Conservation (phyloP, 2,113 vertebrate species). For the Ophthalmolycus amberensis region DNA sequence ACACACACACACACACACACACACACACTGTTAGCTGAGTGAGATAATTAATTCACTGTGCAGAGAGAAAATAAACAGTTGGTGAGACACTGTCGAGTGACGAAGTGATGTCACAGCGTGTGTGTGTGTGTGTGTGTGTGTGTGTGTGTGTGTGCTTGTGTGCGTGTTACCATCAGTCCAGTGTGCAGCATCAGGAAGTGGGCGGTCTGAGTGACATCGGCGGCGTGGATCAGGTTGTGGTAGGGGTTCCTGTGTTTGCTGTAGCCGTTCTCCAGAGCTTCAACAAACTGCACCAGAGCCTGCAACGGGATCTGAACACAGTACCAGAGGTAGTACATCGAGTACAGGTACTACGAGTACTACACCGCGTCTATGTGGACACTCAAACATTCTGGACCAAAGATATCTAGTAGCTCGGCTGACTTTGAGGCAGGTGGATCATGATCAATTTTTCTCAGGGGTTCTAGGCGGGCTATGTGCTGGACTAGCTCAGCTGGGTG, state of each 20-base stretch:
- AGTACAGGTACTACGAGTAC: not conserved
- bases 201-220: conserved; percentile 97
- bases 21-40: not conserved
- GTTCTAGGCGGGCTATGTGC: not conserved
- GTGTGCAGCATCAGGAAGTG: conserved; percentile 98
- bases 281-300: conserved; percentile 93
- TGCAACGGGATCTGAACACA: conserved; percentile 91
- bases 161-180: conserved; percentile 90
- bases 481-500: not conserved
- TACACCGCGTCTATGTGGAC: not conserved
- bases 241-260: conserved; percentile 98
- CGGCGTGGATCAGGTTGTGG: conserved; percentile 97
- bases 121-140: conserved; percentile 26
- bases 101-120: not conserved
- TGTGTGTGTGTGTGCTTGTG: not conserved
- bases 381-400: not conserved
- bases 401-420: not conserved
- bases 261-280: conserved; percentile 96
- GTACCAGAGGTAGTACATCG: not conserved
- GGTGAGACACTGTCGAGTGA: conserved; percentile 5
- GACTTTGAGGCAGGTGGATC: not conserved
- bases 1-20: conserved; percentile 62
- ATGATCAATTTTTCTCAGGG: not conserved
- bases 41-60: not conserved
- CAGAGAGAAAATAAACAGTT: conserved; percentile 13